phyloP scores from a whole-genome alignment of 2,888 invertebrate genomes.

The Odontomyia ornata region DNA sequence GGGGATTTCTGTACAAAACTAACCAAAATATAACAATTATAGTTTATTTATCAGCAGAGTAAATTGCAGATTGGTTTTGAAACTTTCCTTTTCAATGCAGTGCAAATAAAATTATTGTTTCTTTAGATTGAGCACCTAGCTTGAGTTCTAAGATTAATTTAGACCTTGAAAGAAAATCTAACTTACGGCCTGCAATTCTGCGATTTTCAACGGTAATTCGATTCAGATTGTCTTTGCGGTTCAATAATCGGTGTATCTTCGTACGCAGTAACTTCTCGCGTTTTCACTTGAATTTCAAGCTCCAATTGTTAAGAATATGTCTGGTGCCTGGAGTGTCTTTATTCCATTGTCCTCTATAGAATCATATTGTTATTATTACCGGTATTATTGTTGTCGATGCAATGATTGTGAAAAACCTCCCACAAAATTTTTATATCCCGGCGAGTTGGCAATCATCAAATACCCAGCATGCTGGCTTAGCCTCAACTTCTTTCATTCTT shows the following conservation, averaged over 20 bases:
- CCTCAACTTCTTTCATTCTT: conserved; percentile 35
- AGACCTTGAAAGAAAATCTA: too few relatives aligned
- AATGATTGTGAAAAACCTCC: conserved; percentile 10
- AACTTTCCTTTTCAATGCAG: too few relatives aligned
- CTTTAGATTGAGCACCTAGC: too few relatives aligned
- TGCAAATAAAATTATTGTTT: too few relatives aligned
- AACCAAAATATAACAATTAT: too few relatives aligned
- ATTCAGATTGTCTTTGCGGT: too few relatives aligned
- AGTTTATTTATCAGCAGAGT: too few relatives aligned
- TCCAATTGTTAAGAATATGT: conserved; percentile 16
- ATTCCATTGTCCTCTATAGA: conserved; percentile 29
- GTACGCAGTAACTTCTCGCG: neutral
- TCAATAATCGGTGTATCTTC: neutral
- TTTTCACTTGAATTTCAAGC: neutral
- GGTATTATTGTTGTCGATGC: conserved; percentile 19
- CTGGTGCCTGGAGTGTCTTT: conserved; percentile 24
- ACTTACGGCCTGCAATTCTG: too few relatives aligned
- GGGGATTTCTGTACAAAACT: too few relatives aligned
- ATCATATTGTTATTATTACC: conserved; percentile 2
- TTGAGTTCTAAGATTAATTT: too few relatives aligned
- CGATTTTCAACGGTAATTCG: neutral
- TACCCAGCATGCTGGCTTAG: conserved; percentile 17
- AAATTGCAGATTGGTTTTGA: too few relatives aligned
- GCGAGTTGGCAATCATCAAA: conserved; percentile 29
- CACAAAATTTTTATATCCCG: conserved; percentile 29